Conservation (phyloP, 2,113 vertebrate species). For the Prinia subflava region DNA sequence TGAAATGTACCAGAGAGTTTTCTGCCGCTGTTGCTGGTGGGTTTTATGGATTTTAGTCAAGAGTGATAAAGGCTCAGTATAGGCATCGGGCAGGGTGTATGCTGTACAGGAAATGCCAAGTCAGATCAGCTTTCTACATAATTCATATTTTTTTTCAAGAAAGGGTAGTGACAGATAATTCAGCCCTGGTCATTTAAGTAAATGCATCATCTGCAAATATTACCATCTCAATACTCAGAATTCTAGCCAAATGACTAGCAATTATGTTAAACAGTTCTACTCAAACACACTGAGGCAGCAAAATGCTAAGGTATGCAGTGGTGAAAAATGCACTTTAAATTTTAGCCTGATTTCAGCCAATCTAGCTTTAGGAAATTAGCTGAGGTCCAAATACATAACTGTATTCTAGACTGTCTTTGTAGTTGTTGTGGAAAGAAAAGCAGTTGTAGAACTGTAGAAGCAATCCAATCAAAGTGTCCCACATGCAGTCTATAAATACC, state of each 20-base stretch:
- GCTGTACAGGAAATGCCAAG: not conserved
- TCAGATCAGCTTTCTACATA: not conserved
- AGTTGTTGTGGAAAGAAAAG: not conserved
- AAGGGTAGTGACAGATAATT: constrained; percentile 25
- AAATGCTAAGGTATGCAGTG: not conserved
- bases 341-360: not conserved
- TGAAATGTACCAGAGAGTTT: not conserved
- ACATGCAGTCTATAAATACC: not conserved
- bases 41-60: not conserved
- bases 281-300: not conserved
- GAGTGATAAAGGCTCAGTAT: not conserved
- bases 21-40: not conserved
- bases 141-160: not conserved
- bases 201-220: constrained; percentile 39
- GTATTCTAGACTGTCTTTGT: not conserved
- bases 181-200: constrained; percentile 8
- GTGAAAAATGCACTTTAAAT: constrained; percentile 21
- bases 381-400: not conserved
- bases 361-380: not conserved
- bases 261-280: constrained; percentile 15
- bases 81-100: not conserved
- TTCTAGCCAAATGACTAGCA: not conserved
- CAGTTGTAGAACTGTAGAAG: not conserved
- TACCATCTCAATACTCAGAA: not conserved
- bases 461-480: not conserved